Conservation (phyloP, 2,797 vertebrate genomes). For the Peromyscus nudipes region DNA sequence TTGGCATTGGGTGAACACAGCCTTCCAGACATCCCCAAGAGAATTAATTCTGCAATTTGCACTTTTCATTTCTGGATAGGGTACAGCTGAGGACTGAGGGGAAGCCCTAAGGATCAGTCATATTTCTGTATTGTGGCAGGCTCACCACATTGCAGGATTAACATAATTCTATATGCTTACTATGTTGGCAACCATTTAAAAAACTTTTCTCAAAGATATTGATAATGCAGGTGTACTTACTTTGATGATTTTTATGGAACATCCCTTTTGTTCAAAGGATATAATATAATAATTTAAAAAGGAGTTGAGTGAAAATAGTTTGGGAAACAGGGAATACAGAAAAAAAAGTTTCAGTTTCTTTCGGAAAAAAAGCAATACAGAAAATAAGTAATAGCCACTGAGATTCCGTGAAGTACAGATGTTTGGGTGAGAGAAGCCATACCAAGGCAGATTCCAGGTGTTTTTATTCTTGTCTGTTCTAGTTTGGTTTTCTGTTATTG, state of each 20-base stretch:
- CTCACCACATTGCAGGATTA: not conserved
- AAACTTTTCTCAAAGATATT: conserved; percentile 50
- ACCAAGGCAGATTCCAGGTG: not conserved
- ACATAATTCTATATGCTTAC: not conserved
- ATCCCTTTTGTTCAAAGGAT: not conserved
- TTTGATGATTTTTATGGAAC: conserved; percentile 32
- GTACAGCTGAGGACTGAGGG: conserved; percentile 6
- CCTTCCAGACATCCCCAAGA: not conserved
- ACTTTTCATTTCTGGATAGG: not conserved
- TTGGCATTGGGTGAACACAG: conserved; percentile 10
- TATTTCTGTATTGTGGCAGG: conserved; percentile 23
- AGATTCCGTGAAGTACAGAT: not conserved
- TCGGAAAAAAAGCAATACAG: not conserved
- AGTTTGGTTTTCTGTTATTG: not conserved
- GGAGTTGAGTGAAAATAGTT: conserved; percentile 43
- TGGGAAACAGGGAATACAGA: not conserved
- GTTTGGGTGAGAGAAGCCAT: not conserved
- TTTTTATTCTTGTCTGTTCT: not conserved
- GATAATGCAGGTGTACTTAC: not conserved
- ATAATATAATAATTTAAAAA: not conserved
- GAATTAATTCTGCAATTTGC: not conserved
- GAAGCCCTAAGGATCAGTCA: not conserved
- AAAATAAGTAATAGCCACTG: not conserved
- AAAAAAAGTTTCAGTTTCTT: not conserved
- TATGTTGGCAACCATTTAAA: conserved; percentile 22